Conservation (phyloP, 2,113 vertebrate species). For the Balaenoptera acutorostrata region DNA sequence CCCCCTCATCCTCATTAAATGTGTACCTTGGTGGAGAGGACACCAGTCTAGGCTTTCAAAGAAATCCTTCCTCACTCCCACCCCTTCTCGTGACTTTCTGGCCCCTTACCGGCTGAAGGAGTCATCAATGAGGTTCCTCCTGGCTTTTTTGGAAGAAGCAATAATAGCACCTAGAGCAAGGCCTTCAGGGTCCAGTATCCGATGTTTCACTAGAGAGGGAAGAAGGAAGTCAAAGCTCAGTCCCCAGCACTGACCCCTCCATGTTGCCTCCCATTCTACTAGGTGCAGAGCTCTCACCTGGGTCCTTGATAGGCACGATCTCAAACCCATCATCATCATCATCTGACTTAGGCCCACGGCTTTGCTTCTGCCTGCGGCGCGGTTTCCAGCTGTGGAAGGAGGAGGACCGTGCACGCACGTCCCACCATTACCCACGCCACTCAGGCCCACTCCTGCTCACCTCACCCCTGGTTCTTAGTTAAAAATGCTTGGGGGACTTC, state of each 20-base stretch:
- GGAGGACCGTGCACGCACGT: background rate
- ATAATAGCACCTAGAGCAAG: constrained; percentile 91
- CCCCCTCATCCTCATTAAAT: constrained; percentile 86
- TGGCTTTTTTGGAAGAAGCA: constrained; percentile 89
- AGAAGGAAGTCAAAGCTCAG: background rate
- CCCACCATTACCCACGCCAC: background rate
- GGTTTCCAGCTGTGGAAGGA: background rate
- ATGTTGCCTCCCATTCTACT: background rate
- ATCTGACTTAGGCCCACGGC: background rate
- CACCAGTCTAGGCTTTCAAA: background rate
- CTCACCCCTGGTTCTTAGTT: background rate
- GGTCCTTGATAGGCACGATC: constrained; percentile 91
- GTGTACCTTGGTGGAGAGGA: constrained; percentile 82
- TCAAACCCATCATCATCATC: constrained; percentile 76
- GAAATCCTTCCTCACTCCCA: background rate
- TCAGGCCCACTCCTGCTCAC: background rate
- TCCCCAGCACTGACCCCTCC: background rate
- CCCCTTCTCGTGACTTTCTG: background rate
- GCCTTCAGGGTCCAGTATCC: constrained; percentile 90
- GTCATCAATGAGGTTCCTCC: constrained; percentile 88
- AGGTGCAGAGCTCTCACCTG: constrained; percentile 80
- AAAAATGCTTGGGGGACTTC: background rate
- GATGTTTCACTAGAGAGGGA: constrained; percentile 84
- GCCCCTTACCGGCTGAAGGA: constrained; percentile 90
- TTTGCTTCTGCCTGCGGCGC: background rate